These are phyloP conservation scores for Ceuthmochares aereus DNA, from an alignment of 2,113 vertebrate species.

Conservation along the genomic window DNA sequence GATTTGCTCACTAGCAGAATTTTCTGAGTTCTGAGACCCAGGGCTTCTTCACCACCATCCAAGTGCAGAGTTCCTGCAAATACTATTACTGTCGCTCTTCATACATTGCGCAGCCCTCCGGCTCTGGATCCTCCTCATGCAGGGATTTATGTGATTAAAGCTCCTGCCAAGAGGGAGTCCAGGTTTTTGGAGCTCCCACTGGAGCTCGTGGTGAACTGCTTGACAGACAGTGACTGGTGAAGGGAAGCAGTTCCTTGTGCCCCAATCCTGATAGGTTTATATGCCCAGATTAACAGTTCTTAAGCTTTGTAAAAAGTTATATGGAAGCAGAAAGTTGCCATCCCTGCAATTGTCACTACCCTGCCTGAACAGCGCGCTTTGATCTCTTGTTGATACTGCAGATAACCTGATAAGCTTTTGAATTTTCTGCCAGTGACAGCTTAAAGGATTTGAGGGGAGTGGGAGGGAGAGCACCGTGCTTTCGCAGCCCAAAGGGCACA, in stretches of 20 bases:
- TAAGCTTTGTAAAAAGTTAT: neutral
- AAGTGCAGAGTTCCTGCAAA: neutral
- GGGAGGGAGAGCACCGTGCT: neutral
- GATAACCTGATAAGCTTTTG: neutral
- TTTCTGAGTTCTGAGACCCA: neutral
- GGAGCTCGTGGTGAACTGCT: neutral
- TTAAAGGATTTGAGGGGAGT: neutral
- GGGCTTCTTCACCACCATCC: neutral
- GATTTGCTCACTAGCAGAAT: neutral
- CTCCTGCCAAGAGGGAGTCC: neutral
- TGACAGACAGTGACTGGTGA: neutral
- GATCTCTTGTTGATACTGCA: neutral
- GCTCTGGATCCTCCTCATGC: neutral
- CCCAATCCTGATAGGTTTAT: rapidly evolving
- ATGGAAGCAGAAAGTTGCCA: neutral
- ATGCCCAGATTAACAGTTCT: neutral
- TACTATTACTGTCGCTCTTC: rapidly evolving
- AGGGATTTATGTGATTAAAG: neutral
- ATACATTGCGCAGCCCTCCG: rapidly evolving
- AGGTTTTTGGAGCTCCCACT: neutral
- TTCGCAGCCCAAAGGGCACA: neutral
- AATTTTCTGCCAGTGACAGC: neutral
- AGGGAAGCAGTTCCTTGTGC: rapidly evolving
- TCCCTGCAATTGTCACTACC: neutral
- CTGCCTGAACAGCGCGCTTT: neutral